A percentile compares a stretch with the other conserved stretches of the same genome.
phyloP scores from a whole-genome alignment of 2,888 invertebrate genomes.

The Netelia melanura region DNA sequence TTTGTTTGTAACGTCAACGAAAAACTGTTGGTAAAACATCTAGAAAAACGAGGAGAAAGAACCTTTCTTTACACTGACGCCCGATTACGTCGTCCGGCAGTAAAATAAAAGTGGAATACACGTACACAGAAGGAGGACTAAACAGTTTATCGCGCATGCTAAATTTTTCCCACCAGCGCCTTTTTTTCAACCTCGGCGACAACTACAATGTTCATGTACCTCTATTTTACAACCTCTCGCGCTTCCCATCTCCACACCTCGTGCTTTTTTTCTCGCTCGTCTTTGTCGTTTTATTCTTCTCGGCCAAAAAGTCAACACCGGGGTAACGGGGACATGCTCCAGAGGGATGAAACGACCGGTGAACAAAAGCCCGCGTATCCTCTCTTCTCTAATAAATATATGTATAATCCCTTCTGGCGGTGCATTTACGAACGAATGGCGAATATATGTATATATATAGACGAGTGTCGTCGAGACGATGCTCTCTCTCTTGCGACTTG shows the following conservation, averaged over 20 bases:
- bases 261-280: neutral
- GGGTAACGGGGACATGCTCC: slow-evolving; percentile 21
- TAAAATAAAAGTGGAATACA: slow-evolving; percentile 17
- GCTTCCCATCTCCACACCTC: slow-evolving; percentile 13
- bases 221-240: slow-evolving; percentile 31
- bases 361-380: slow-evolving; percentile 52
- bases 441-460: neutral
- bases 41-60: neutral
- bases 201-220: slow-evolving; percentile 38
- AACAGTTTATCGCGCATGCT: slow-evolving; percentile 31
- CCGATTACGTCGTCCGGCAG: neutral
- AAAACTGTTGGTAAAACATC: neutral
- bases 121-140: neutral
- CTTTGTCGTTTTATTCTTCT: slow-evolving; percentile 35
- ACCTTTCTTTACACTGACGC: neutral
- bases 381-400: slow-evolving; percentile 35
- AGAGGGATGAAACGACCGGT: slow-evolving; percentile 56
- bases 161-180: slow-evolving; percentile 40
- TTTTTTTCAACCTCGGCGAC: neutral
- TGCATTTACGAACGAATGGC: slow-evolving; percentile 12
- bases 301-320: slow-evolving; percentile 40
- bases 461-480: slow-evolving; percentile 12
- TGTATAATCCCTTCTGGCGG: neutral
- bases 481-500: slow-evolving; percentile 9
- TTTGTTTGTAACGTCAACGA: neutral